phyloP scores from a whole-genome alignment of 2,797 vertebrate genomes.

The Phaenicophaeus curvirostris region DNA sequence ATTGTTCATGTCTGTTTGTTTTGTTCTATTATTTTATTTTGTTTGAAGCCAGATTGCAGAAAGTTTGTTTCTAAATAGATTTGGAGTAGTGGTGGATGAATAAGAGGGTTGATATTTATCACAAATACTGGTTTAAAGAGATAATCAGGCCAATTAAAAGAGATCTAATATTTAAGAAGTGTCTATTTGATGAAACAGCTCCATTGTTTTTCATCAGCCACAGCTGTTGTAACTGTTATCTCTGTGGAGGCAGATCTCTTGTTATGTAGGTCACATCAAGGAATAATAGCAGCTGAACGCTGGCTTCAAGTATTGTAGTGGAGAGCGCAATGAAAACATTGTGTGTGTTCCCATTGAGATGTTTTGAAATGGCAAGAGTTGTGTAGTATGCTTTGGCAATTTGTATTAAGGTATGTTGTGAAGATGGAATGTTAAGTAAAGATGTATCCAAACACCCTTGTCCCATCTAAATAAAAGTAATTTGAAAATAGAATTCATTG shows the following conservation, averaged over 20 bases:
- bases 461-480: background rate
- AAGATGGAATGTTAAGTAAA: background rate
- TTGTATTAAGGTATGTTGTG: background rate
- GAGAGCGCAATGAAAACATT: slow-evolving; percentile 35
- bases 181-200: slow-evolving; percentile 64
- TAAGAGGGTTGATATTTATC: slow-evolving; percentile 27
- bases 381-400: background rate
- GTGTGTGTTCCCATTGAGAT: background rate
- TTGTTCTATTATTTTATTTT: background rate
- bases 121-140: slow-evolving; percentile 52
- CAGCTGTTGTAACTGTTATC: slow-evolving; percentile 71
- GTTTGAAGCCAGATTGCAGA: background rate
- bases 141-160: slow-evolving; percentile 60
- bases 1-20: background rate
- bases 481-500: background rate
- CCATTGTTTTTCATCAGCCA: slow-evolving; percentile 68
- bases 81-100: background rate
- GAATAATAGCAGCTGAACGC: slow-evolving; percentile 64
- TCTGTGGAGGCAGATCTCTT: slow-evolving; percentile 64
- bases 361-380: background rate
- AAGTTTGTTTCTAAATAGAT: background rate
- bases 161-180: slow-evolving; percentile 39
- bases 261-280: slow-evolving; percentile 74
- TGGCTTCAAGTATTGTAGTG: slow-evolving; percentile 31
- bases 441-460: background rate